Evolutionary conservation across 2,888 invertebrate species (phyloP).

Genomic region (Apodemia hepburni): DNA sequence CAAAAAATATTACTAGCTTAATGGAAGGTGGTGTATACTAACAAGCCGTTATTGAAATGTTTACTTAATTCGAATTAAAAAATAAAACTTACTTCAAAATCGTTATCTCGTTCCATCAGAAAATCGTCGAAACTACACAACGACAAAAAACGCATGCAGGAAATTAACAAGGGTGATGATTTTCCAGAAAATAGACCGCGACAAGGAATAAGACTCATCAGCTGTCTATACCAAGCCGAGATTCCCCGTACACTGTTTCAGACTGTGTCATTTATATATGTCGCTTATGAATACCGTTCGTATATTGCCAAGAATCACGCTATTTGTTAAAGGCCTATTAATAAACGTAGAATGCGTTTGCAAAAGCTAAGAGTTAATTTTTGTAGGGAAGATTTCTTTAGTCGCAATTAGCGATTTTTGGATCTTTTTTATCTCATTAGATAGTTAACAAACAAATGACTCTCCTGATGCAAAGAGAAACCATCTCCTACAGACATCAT

Average conservation of each 20-base stretch:
- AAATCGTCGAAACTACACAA: constrained; percentile 59
- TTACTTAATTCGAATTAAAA: neutral
- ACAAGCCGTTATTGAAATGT: neutral
- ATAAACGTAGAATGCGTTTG: constrained; percentile 7
- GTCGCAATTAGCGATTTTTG: too few species aligned
- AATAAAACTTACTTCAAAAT: constrained; percentile 58
- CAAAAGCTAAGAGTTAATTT: neutral
- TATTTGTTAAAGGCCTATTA: constrained; percentile 11
- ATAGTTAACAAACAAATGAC: too few species aligned
- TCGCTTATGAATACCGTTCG: constrained; percentile 65
- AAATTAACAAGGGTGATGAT: neutral
- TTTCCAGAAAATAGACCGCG: constrained; percentile 3
- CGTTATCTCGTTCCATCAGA: constrained; percentile 66
- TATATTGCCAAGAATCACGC: constrained; percentile 56
- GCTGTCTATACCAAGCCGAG: constrained; percentile 6
- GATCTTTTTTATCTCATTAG: too few species aligned
- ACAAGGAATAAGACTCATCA: constrained; percentile 33
- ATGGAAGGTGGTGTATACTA: neutral
- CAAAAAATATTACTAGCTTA: too few species aligned
- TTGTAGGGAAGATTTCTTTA: too few species aligned
- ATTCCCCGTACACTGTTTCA: constrained; percentile 18
- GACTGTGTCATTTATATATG: constrained; percentile 38
- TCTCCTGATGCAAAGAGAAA: too few species aligned
- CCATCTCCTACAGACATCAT: too few species aligned
- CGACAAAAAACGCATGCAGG: constrained; percentile 48